phyloP scores from a whole-genome alignment of 2,888 invertebrate species.

The Hydroisotoma schaefferi region DNA sequence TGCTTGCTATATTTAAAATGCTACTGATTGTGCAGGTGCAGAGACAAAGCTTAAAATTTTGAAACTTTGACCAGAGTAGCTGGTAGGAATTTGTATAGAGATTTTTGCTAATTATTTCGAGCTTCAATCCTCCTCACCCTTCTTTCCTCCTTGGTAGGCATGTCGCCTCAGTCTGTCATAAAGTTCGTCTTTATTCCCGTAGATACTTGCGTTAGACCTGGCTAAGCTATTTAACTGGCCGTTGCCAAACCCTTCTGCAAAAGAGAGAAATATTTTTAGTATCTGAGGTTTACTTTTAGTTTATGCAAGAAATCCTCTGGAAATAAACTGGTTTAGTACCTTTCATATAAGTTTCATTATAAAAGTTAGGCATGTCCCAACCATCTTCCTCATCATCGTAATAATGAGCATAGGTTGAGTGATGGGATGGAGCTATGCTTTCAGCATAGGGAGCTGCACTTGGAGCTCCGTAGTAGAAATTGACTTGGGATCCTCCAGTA shows the following conservation, averaged over 20 bases:
- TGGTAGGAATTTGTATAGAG: background rate
- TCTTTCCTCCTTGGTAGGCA: slow-evolving; percentile 91
- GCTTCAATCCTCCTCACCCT: slow-evolving; percentile 64
- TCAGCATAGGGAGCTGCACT: slow-evolving; percentile 82
- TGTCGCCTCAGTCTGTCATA: slow-evolving; percentile 92
- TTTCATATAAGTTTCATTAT: slow-evolving; percentile 95
- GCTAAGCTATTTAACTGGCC: slow-evolving; percentile 90
- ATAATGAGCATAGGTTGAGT: slow-evolving; percentile 91
- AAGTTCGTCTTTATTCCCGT: slow-evolving; percentile 91
- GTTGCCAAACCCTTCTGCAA: slow-evolving; percentile 67
- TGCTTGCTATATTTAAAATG: too few relatives aligned
- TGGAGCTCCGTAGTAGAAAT: slow-evolving; percentile 93
- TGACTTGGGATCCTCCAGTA: slow-evolving; percentile 88
- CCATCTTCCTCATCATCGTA: slow-evolving; percentile 95
- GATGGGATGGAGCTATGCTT: slow-evolving; percentile 90
- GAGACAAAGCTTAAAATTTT: slow-evolving; percentile 3
- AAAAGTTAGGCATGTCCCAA: slow-evolving; percentile 97
- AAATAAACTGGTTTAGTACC: slow-evolving; percentile 53
- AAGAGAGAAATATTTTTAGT: too few relatives aligned
- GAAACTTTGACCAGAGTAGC: background rate
- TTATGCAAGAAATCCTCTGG: too few relatives aligned
- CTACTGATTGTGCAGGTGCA: background rate
- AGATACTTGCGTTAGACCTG: slow-evolving; percentile 87
- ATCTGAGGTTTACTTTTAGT: too few relatives aligned
- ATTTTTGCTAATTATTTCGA: too few relatives aligned